These are phyloP conservation scores for Drosophila kanapiae DNA, from an alignment of 1,140 invertebrate species.

Conservation along the genomic window DNA sequence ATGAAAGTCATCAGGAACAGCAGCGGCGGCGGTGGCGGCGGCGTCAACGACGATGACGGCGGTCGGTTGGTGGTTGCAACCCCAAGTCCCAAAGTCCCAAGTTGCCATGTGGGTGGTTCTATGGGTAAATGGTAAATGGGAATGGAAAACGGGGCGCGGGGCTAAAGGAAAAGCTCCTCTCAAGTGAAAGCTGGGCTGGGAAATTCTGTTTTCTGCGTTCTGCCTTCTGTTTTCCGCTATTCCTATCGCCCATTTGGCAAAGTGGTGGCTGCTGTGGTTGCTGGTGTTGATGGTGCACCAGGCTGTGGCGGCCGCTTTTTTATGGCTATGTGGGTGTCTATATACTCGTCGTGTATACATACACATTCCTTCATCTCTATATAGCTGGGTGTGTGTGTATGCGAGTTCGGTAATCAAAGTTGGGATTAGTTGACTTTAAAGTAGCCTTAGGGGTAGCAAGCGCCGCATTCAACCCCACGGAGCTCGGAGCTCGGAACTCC, in stretches of 20 bases:
- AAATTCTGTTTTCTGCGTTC: conserved; percentile 29
- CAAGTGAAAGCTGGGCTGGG: conserved; percentile 53
- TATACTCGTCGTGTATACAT: neutral
- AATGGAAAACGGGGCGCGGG: neutral
- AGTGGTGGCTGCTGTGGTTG: conserved; percentile 48
- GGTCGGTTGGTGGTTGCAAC: conserved; percentile 47
- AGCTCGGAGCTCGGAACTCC: neutral
- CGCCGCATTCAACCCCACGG: conserved; percentile 20
- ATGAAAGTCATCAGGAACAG: conserved; percentile 57
- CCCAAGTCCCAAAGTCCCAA: conserved; percentile 33
- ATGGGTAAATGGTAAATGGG: neutral
- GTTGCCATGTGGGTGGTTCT: conserved; percentile 39
- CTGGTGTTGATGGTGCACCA: conserved; percentile 51
- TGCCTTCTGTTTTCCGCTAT: conserved; percentile 17
- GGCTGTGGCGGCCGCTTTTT: conserved; percentile 36
- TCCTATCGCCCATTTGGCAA: conserved; percentile 8
- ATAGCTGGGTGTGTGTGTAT: conserved; percentile 15
- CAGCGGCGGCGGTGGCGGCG: neutral
- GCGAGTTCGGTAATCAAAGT: conserved; percentile 50
- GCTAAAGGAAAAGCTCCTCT: conserved; percentile 36
- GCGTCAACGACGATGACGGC: neutral
- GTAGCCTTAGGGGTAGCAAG: conserved; percentile 45
- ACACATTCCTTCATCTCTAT: neutral
- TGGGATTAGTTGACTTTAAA: conserved; percentile 62
- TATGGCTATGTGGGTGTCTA: conserved; percentile 31